Evolutionary conservation across 2,113 vertebrate species (phyloP), one percentile per base, ranked within the genome.

Genomic region (Channa argus): DNA sequence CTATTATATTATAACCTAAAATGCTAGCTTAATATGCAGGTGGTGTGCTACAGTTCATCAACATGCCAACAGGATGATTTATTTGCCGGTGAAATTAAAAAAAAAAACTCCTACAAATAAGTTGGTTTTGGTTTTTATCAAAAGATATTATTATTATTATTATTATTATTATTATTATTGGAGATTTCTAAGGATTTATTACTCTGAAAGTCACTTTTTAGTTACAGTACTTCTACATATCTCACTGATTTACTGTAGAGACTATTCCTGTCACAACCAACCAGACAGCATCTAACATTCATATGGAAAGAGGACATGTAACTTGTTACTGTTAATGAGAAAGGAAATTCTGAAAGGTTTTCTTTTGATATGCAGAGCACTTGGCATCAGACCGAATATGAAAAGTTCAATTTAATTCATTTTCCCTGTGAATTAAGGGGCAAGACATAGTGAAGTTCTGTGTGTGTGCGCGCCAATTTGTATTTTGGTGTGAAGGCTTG

Each of bases 311-410:
- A 67, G 37, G 59, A 79, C n/a, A 73, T 69, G 56, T 58, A 88
- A 71, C 58, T 51, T 70, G 58, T 71, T 56, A 37, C 51, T 49
- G 24, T 43, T 67, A 73, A 80, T 44, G 58, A 51, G 60, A 77
- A 62, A 77, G 7, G 10, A 59, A 77, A 71, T 66, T 36, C 5
- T 63, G 8, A 46, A 73, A 78, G 36, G 6, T 1, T 75, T 67
- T 79, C 43, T 82, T 69, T 84, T 70, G 63, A 58, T 67, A 79
- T 84, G 76, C 68, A 88, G 44, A 86, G 44, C 53, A 63, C 8
- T 77, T 82, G 49, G 43, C 8, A 60, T 58, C 58, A 37, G 46
- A 49, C 43, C 33, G 52, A 68, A n/a, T 12, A 37, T 5, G 71
- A 52, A 76, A 81, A 62, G 51, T 70, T 77, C 52, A 34, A 83